These are phyloP conservation scores for Phoebastria nigripes DNA, from an alignment of 2,797 vertebrate species.

Conservation along the genomic window DNA sequence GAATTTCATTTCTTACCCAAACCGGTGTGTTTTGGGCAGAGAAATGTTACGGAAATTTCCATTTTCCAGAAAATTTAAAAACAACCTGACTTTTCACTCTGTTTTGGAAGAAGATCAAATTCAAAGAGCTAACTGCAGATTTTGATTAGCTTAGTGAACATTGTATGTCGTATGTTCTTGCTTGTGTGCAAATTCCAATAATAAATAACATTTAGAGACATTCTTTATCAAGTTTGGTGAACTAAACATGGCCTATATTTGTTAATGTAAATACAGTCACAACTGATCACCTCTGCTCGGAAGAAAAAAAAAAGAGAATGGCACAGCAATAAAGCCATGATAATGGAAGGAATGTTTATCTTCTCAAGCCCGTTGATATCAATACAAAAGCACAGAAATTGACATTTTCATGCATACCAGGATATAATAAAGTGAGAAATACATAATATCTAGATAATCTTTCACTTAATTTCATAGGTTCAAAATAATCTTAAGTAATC, in stretches of 20 bases:
- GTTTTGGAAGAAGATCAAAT: background rate
- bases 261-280: background rate
- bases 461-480: background rate
- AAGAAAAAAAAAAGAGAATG: too few relatives aligned
- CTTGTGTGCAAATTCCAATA: background rate
- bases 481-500: background rate
- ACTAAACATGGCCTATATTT: background rate
- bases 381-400: background rate
- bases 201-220: background rate
- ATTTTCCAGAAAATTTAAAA: background rate
- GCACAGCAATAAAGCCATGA: background rate
- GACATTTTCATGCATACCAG: background rate
- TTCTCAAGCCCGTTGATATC: background rate
- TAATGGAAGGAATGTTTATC: background rate
- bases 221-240: background rate
- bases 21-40: background rate
- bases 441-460: background rate
- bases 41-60: fast-evolving
- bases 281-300: background rate
- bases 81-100: background rate
- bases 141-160: background rate
- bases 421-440: background rate
- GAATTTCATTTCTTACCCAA: background rate
- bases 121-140: background rate
- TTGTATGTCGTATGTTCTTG: fast-evolving